phyloP scores from a whole-genome alignment of 92 coral and sea anemone genomes.

The Paragorgia papillata region DNA sequence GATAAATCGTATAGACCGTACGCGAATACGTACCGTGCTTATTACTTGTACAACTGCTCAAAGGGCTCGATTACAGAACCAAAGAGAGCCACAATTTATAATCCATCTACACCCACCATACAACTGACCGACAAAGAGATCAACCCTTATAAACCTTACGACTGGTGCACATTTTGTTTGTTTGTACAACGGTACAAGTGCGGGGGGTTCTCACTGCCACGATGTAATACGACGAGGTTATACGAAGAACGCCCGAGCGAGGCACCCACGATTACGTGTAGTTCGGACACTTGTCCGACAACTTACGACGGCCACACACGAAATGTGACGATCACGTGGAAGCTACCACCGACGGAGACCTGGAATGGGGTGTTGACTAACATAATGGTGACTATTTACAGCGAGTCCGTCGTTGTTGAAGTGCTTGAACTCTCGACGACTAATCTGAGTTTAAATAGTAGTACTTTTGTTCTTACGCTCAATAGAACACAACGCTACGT shows the following conservation, averaged over 20 bases:
- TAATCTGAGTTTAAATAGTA: neutral
- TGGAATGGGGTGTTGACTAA: slow-evolving; percentile 29
- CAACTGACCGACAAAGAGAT: slow-evolving; percentile 20
- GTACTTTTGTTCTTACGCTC: neutral
- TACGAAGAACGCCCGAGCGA: slow-evolving; percentile 32
- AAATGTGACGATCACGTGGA: slow-evolving; percentile 27
- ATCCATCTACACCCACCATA: neutral
- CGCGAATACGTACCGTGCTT: neutral
- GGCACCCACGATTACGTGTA: slow-evolving; percentile 31
- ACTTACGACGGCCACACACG: slow-evolving; percentile 1
- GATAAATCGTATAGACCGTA: neutral
- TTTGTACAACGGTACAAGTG: neutral
- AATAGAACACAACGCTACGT: neutral
- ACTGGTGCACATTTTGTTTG: slow-evolving; percentile 6
- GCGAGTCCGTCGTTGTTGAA: neutral
- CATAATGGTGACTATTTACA: neutral
- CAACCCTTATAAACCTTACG: slow-evolving; percentile 22
- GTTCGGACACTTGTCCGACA: slow-evolving; percentile 24
- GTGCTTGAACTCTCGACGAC: neutral
- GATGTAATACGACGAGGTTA: slow-evolving; percentile 27
- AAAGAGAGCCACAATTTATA: neutral
- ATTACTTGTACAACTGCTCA: neutral
- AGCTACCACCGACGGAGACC: neutral
- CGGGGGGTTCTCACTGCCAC: slow-evolving; percentile 1
- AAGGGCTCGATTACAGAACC: neutral